Evolutionary conservation across 2,797 vertebrate genomes (phyloP), one percentile per base, ranked within the genome.

Genomic region (Sebastes reedi): DNA sequence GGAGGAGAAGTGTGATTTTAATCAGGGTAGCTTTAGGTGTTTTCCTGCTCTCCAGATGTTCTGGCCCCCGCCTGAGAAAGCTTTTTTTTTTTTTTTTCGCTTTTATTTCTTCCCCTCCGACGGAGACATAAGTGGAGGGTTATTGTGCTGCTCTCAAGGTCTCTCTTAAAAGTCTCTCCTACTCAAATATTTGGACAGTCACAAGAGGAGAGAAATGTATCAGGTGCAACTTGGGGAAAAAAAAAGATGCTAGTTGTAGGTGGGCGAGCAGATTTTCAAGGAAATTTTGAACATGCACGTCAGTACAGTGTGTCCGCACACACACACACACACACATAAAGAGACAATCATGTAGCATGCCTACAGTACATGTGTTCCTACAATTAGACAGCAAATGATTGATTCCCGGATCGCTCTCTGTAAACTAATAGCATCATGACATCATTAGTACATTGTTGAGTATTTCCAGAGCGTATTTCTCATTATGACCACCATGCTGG

Each of bases 111-210:
- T 86, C 74, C 88, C 55, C 58, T 86, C 84, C 67, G 77, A 83
- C 66, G 61, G 77, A 92, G 90, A 93, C 90, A 90, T 88, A 92
- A 93, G 94, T 92, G 90, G 89, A 91, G 84, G 88, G 92, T 93
- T 92, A 93, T 88, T 93, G 91, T 89, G 91, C 84, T 91, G 87
- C 87, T 90, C 90, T 95, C 88, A 89, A 89, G 89, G 93, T 91
- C 90, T 92, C 92, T 92, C 88, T 91, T 91, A 94, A 95, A 94
- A 80, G 87, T 92, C 92, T 92, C 81, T 92, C 72, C 83, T 89
- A 91, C 92, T 95, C 91, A 94, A 94, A 94, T 95, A 94, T 94
- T 95, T 94, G 91, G 94, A 95, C 93, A 94, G 89, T 87, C 89
- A 92, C 89, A 92, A 94, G 92, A 94, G 89, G 80, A 90, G 83